These are phyloP conservation scores for Odontomachus brunneus DNA, from an alignment of 1,140 invertebrate species.

Conservation along the genomic window DNA sequence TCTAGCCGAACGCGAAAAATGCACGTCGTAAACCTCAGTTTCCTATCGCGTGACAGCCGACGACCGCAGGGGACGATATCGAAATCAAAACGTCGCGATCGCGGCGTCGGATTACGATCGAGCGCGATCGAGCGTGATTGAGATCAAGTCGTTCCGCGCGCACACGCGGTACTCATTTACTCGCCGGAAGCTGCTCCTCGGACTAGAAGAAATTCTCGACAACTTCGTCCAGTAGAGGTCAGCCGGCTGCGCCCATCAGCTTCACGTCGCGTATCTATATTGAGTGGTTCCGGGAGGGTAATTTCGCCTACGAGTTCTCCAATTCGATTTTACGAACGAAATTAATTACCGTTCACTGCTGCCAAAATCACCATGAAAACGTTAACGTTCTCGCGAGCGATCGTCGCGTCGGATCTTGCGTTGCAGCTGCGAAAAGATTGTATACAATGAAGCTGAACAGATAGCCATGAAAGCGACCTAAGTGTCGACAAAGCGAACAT, in stretches of 20 bases:
- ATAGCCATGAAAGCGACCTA: no score
- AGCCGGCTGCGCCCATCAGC: background rate
- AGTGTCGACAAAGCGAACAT: no score
- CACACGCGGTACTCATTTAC: constrained; percentile 28
- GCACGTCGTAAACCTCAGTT: constrained; percentile 78
- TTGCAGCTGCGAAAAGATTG: no score
- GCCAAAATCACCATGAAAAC: no score
- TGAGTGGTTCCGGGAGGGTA: background rate
- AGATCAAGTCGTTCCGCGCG: constrained; percentile 7
- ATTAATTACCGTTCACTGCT: background rate
- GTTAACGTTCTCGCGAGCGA: no score
- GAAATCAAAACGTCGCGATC: constrained; percentile 77
- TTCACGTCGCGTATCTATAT: constrained; percentile 4
- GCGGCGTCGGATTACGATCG: constrained; percentile 71
- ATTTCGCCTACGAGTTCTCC: background rate
- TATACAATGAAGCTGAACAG: no score
- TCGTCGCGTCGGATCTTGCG: no score
- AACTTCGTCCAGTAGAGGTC: background rate
- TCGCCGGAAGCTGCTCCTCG: background rate
- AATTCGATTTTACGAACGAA: background rate
- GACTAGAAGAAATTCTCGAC: background rate
- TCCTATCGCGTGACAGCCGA: constrained; percentile 77
- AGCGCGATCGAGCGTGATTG: constrained; percentile 21
- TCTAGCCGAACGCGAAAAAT: constrained; percentile 49
- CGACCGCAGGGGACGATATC: constrained; percentile 75